Percentiles rank a stretch among this genome's conserved stretches.
Conservation (phyloP, 2,888 invertebrate genomes). For the Rotaria sp. region DNA sequence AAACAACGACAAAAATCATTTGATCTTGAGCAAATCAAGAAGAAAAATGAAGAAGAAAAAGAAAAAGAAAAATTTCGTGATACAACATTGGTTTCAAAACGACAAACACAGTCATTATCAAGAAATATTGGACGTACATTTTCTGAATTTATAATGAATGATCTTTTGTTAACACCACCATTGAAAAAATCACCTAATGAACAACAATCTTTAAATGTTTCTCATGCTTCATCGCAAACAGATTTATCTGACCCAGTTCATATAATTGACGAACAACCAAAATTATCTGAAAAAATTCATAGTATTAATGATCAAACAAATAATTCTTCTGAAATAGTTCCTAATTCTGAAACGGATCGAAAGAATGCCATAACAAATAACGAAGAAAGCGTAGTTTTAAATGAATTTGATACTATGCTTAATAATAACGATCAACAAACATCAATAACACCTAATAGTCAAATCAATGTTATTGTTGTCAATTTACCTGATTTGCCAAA, state of each 20-base stretch:
- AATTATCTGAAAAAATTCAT: no score
- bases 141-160: not conserved
- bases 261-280: not conserved
- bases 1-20: not conserved
- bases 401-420: not conserved
- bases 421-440: not conserved
- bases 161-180: not conserved
- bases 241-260: not conserved
- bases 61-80: not conserved
- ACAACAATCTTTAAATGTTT: not conserved
- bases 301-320: not conserved
- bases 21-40: not conserved
- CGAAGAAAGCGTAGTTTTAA: not conserved
- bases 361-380: not conserved
- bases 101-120: not conserved
- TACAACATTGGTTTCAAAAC: not conserved
- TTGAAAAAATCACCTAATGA: not conserved
- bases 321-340: not conserved
- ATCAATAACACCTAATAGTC: not conserved
- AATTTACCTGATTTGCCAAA: not conserved
- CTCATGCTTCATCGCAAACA: not conserved
- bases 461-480: not conserved
- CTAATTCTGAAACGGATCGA: no score
- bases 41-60: not conserved
- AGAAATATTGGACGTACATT: not conserved